A percentile compares a stretch with the other conserved stretches of the same genome.
These are phyloP conservation scores for Pyxicephalus adspersus DNA, from an alignment of 2,113 vertebrate genomes.

Conservation along the genomic window DNA sequence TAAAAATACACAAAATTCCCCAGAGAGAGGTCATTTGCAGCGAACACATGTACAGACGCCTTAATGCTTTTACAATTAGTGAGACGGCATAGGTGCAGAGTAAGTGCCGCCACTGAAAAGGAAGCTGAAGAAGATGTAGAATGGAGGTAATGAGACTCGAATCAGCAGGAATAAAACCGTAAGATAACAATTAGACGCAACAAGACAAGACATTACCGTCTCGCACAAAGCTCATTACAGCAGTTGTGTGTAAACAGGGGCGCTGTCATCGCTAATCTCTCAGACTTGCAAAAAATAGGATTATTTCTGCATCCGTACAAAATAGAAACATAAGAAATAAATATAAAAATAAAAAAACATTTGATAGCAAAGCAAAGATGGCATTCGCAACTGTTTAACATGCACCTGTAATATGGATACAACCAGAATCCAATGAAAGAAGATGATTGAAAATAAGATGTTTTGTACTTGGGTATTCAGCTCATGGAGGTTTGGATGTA, in stretches of 20 bases:
- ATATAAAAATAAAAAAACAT: too few species aligned
- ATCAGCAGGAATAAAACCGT: constrained; percentile 23
- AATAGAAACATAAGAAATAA: too few species aligned
- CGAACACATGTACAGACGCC: not conserved
- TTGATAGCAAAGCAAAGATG: too few species aligned
- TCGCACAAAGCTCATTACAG: constrained; percentile 21
- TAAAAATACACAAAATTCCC: too few species aligned
- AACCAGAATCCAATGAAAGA: too few species aligned
- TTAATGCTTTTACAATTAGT: not conserved
- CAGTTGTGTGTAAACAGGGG: not conserved
- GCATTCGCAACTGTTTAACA: too few species aligned
- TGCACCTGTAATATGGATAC: too few species aligned
- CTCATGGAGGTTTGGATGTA: too few species aligned
- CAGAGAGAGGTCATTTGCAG: too few species aligned
- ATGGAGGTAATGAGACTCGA: constrained; percentile 30
- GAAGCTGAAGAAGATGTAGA: constrained; percentile 6
- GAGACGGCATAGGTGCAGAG: not conserved
- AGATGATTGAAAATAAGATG: too few species aligned
- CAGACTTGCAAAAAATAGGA: not conserved
- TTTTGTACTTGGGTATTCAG: too few species aligned
- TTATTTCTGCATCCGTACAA: too few species aligned
- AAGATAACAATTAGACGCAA: constrained; percentile 23
- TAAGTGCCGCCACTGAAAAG: not conserved
- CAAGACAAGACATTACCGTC: constrained; percentile 28
- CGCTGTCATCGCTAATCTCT: not conserved